Evolutionary conservation across 2,113 vertebrate genomes (phyloP), one percentile per base, ranked within the genome.

Genomic region (Mormoops blainvillei): DNA sequence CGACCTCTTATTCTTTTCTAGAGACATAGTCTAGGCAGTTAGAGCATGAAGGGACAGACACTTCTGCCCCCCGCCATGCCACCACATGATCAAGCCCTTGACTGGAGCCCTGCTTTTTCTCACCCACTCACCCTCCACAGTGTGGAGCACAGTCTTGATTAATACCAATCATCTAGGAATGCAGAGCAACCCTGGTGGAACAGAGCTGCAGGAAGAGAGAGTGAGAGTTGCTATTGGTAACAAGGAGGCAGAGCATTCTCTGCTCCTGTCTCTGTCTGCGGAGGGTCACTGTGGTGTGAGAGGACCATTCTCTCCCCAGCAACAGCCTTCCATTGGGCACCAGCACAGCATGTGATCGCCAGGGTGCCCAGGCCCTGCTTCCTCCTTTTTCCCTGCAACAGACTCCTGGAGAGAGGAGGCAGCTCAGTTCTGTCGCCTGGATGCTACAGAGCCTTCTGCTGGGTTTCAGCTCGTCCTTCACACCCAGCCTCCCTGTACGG

Each of bases 191-290:
- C 50, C 81, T 0, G 18, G 24, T 2, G 31, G 33, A 94, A 38
- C 4, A 5, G 63, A 81, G 76, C 89, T 12, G 43, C 1, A 0
- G n/a, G 20, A 74, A 56, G 65, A 82, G 73, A 50, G 74, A 50
- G 36, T 31, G 56, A 38, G 76, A 67, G 97, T 97, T 98, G 97
- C 97, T 96, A 95, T 96, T 86, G 95, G 95, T 86, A 95, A 97
- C 96, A 0, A 4, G 89, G 78, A 94, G 76, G 45, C 78, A 70
- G 94, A 67, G 92, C 26, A 33, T 10, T 45, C 68, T 67, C 68
- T 19, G 43, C 77, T n/a, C 61, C 50, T 48, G 92, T 78, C 93
- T 33, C 93, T 67, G 73, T 70, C 94, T 92, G 33, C 2, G 1
- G 88, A 90, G 93, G 93, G 96, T 96, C 97, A 33, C 77, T 11